These are phyloP conservation scores for Drosophila orosa DNA, from an alignment of 1,140 invertebrate genomes.

Conservation along the genomic window DNA sequence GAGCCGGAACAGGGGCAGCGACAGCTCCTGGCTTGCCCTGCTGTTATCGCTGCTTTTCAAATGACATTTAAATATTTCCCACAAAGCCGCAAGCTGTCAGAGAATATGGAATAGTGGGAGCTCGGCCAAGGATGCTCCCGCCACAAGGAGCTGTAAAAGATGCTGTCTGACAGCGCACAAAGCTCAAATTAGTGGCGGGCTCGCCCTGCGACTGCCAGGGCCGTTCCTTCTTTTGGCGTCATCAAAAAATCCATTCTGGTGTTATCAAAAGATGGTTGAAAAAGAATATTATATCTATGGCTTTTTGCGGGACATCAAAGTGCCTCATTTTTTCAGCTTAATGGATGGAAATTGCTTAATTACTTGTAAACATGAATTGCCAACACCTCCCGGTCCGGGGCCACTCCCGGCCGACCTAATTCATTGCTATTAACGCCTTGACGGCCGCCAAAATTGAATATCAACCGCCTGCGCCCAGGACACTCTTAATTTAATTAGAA, in stretches of 20 bases:
- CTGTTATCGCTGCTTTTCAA: slow-evolving; percentile 58
- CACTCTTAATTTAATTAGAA: slow-evolving; percentile 78
- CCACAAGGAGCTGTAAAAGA: slow-evolving; percentile 39
- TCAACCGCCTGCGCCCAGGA: slow-evolving; percentile 62
- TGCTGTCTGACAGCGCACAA: slow-evolving; percentile 63
- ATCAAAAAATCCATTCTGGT: slow-evolving; percentile 54
- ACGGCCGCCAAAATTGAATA: slow-evolving; percentile 67
- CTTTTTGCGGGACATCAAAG: slow-evolving; percentile 65
- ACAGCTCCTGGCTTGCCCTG: slow-evolving; percentile 24
- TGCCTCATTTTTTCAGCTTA: slow-evolving; percentile 39
- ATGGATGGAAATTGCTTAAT: slow-evolving; percentile 74
- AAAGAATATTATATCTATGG: slow-evolving; percentile 63
- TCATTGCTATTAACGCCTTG: slow-evolving; percentile 78
- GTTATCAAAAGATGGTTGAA: slow-evolving; percentile 46
- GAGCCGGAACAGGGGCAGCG: slow-evolving; percentile 10
- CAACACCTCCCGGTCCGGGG: slow-evolving; percentile 58
- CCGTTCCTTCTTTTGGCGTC: slow-evolving; percentile 7
- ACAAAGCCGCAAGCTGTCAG: slow-evolving; percentile 72
- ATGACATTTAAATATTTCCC: slow-evolving; percentile 78
- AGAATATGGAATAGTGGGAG: slow-evolving; percentile 56
- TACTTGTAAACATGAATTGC: slow-evolving; percentile 82
- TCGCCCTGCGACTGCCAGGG: neutral
- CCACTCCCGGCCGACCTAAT: slow-evolving; percentile 60
- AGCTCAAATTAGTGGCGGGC: slow-evolving; percentile 68
- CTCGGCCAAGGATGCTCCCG: slow-evolving; percentile 28